Evolutionary conservation across 2,113 vertebrate species (phyloP), one percentile per base, ranked within the genome.

Genomic region (Coptodon rendalli): DNA sequence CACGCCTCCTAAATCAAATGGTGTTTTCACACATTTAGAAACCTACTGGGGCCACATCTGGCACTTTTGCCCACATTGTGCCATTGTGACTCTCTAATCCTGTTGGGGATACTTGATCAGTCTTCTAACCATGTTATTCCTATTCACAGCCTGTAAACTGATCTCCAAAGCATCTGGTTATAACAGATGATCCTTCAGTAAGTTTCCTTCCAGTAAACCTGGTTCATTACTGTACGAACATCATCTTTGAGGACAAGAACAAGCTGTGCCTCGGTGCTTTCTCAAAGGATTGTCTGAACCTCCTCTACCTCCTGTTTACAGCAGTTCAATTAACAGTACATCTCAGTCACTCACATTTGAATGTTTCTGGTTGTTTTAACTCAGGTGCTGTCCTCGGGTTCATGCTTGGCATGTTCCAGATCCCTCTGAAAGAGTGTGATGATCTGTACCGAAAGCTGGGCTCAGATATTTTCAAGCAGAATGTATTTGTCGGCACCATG

Each of bases 381-480:
- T 81, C 94, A 99, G 98, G 98, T 94, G 97, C 98, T 56, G 97
- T 99, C 91, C 92, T 99, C 61, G 98, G 97, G 59, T 99, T 99
- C 95, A 98, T 99, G 98, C 94, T 99, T 89, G 98, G 98, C 1
- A 92, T 99, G 53, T 98, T 98, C 93, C 98, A 98, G 84, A 97
- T 99, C 84, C 96, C 98, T 0, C 92, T 99, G 94, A 96, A 97
- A 81, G 98, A 99, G 82, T 99, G 98, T 89, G 98, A 99, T 81
- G 97, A 98, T 48, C 93, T 99, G 14, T 99, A 99, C 95, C 97
- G 95, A 87, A 98, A 97, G 89, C 90, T 99, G 93, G 98, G 98
- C 91, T 97, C 97, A 9, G 98, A 99, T 82, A 96, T 99, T 71
- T 99, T 99, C 95, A 99, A 98, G 92, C 98, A 99, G 95, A 99